Base-by-base conservation (phyloP, 2,113 vertebrate species). In the Nansenia antarctica region DNA sequence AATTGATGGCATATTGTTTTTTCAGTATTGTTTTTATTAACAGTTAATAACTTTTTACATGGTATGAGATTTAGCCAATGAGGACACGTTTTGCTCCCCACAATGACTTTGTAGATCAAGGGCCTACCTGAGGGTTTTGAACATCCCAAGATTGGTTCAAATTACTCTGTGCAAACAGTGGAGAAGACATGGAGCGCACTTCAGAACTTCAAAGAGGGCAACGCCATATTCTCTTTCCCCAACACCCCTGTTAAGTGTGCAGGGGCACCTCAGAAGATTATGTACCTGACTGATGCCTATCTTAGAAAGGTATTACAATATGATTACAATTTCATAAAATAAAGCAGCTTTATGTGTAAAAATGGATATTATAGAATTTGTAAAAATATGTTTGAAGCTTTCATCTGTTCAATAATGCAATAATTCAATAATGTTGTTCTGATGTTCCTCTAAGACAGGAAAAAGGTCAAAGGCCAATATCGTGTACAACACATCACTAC, bases 221-320 rank as follows among this genome's bases (percentile, higher is more conserved):
- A 98, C 49, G 98, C 97, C 39, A 79, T 99, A 59, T 98, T 99
- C 69, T 93, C 93, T 20, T 96, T 95, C 79, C 97, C 97, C 61
- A 97, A 98, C 64, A 96, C 95, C 2, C 96, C 96, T 0, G 86
- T 99, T 53, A 99, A 99, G 85, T 99, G 98, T 83, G 96, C 93
- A 1, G 98, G 98, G 11, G 98, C 97, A 0, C 96, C 98, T 18
- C 98, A 99, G 85, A 99, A 99, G 88, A 99, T 99, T 74, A 98
- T 99, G 97, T 99, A 99, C 80, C 91, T 99, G 24, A 84, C 96
- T 0, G 98, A 99, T 3, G 91, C 92, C 2, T 98, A 89, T 77
- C 82, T 96, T 58, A 92, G 95, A 87, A 98, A 98, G 93, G 97
- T 99, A 86, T 24, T 22, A 1, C 14, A 18, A 9, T 20, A 11